Conservation (phyloP, 2,888 invertebrate genomes). For the Branchipolynoe longqiensis region DNA sequence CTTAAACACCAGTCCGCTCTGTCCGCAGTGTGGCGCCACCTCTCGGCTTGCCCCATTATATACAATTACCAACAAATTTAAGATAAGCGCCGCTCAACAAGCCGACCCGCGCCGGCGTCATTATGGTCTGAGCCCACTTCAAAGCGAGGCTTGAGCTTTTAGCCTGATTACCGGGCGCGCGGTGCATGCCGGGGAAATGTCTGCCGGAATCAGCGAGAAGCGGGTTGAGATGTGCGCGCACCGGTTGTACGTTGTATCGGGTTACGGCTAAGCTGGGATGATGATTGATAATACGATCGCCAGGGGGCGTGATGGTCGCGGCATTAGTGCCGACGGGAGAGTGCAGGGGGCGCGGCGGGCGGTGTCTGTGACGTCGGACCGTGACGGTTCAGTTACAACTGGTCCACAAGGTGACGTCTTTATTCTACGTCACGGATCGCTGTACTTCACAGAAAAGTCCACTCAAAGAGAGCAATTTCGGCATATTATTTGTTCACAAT, state of each 20-base stretch:
- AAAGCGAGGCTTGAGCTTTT: slow-evolving; percentile 17
- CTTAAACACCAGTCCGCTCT: background rate
- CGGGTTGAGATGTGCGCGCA: background rate
- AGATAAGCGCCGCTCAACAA: slow-evolving; percentile 7
- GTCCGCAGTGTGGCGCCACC: background rate
- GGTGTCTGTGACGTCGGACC: background rate
- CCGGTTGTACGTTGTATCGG: slow-evolving; percentile 11
- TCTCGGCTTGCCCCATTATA: background rate
- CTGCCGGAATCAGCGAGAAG: background rate
- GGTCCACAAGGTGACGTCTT: background rate
- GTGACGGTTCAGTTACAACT: background rate
- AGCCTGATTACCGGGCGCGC: background rate
- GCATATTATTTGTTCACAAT: no score
- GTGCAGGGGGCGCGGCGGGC: background rate
- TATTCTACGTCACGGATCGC: background rate
- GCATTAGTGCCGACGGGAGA: slow-evolving; percentile 14
- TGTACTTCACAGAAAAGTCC: no score
- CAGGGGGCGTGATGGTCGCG: background rate
- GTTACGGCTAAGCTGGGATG: slow-evolving; percentile 18
- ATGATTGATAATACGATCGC: slow-evolving; percentile 8
- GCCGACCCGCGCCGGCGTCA: background rate
- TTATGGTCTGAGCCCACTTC: slow-evolving; percentile 13
- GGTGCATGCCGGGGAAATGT: background rate
- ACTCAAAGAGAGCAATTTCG: no score
- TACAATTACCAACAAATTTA: slow-evolving; percentile 44